Evolutionary conservation across 2,113 vertebrate genomes (phyloP).

Genomic region (Catharus bicknelli): DNA sequence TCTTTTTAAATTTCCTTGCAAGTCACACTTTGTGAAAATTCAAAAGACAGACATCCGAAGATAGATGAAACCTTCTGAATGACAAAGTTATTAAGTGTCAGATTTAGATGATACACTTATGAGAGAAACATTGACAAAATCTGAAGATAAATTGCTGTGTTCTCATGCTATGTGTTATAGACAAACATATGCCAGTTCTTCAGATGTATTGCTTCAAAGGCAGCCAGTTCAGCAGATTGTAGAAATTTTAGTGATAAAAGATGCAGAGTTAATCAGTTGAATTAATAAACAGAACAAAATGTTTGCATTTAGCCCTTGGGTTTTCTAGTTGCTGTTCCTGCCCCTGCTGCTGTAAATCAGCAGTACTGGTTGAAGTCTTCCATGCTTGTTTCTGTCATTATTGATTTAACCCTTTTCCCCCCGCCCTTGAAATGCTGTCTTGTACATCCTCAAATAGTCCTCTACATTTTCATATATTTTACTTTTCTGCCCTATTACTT

Average conservation of each 20-base stretch:
- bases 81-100: conserved; percentile 34
- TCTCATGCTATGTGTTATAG: not conserved
- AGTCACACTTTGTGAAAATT: not conserved
- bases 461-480: not conserved
- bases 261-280: not conserved
- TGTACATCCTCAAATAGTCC: not conserved
- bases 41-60: not conserved
- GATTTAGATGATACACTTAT: not conserved
- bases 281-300: conserved; percentile 13
- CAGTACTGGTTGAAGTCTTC: not conserved
- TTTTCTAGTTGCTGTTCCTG: not conserved
- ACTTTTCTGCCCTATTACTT: not conserved
- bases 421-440: not conserved
- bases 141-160: not conserved
- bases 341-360: not conserved
- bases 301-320: not conserved
- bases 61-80: conserved; percentile 22
- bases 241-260: not conserved
- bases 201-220: conserved; percentile 41
- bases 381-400: not conserved
- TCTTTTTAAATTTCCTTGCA: not conserved
- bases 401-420: not conserved
- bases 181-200: not conserved
- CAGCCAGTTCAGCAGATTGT: not conserved
- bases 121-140: conserved; percentile 19